Evolutionary conservation across 2,113 vertebrate species (phyloP).

Genomic region (Ceuthmochares aereus): DNA sequence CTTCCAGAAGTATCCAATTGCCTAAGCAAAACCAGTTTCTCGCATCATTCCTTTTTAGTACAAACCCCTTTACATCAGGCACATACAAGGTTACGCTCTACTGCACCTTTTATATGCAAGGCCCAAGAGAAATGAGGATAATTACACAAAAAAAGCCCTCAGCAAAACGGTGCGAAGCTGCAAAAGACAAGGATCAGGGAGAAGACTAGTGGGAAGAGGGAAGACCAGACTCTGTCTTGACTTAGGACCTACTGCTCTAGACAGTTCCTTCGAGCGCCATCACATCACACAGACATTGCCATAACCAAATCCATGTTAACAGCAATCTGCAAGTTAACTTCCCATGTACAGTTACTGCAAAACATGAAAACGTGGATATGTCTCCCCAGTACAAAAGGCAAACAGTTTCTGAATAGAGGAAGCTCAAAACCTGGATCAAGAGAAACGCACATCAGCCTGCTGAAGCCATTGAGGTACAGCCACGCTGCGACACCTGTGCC

Average conservation of each 20-base stretch:
- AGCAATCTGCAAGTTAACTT: neutral
- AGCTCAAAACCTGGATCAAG: neutral
- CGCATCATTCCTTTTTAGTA: neutral
- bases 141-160: neutral
- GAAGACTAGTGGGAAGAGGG: neutral
- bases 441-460: neutral
- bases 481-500: neutral
- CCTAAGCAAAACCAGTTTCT: neutral
- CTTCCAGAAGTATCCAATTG: neutral
- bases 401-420: neutral
- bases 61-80: neutral
- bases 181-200: neutral
- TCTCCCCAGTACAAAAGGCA: neutral
- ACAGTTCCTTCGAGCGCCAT: neutral
- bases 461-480: fast-evolving
- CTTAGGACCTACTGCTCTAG: neutral
- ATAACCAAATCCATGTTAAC: neutral
- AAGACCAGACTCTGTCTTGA: neutral
- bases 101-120: neutral
- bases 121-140: neutral
- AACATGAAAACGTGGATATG: neutral
- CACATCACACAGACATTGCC: fast-evolving
- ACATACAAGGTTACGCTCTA: neutral
- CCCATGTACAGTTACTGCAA: neutral
- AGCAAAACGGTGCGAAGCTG: neutral